phyloP scores from a whole-genome alignment of 1,140 invertebrate genomes.

The Drosophila teissieri region DNA sequence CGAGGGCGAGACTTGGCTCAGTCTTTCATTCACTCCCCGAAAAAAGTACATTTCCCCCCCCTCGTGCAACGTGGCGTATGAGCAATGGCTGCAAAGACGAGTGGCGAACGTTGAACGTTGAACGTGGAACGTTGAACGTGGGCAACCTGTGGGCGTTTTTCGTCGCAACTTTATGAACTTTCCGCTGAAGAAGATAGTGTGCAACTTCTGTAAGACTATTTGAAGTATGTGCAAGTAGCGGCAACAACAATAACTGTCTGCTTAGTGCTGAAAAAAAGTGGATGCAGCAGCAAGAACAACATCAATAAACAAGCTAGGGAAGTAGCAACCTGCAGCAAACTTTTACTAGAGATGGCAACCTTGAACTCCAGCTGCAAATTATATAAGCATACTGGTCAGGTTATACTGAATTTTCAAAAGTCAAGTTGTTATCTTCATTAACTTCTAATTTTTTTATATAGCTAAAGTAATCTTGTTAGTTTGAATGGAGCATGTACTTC shows the following conservation, averaged over 20 bases:
- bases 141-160: slow-evolving; percentile 79
- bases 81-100: slow-evolving; percentile 70
- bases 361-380: not conserved
- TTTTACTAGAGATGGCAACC: slow-evolving; percentile 39
- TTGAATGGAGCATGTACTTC: no score
- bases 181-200: slow-evolving; percentile 37
- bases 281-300: slow-evolving; percentile 34
- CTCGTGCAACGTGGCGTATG: slow-evolving; percentile 69
- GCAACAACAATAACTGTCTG: slow-evolving; percentile 68
- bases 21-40: slow-evolving; percentile 46
- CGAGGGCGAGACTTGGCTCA: slow-evolving; percentile 44
- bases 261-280: slow-evolving; percentile 51
- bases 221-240: slow-evolving; percentile 74
- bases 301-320: slow-evolving; percentile 41
- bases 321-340: slow-evolving; percentile 44
- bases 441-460: not conserved
- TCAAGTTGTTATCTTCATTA: not conserved
- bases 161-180: slow-evolving; percentile 80
- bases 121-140: slow-evolving; percentile 57
- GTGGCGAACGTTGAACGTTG: slow-evolving; percentile 34
- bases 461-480: no score
- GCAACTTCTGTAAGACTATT: slow-evolving; percentile 68
- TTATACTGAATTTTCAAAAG: not conserved
- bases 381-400: no score
- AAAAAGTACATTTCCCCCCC: slow-evolving; percentile 20